These are phyloP conservation scores for Palythoa grandis DNA, from an alignment of 92 coral and sea anemone genomes.

Conservation along the genomic window DNA sequence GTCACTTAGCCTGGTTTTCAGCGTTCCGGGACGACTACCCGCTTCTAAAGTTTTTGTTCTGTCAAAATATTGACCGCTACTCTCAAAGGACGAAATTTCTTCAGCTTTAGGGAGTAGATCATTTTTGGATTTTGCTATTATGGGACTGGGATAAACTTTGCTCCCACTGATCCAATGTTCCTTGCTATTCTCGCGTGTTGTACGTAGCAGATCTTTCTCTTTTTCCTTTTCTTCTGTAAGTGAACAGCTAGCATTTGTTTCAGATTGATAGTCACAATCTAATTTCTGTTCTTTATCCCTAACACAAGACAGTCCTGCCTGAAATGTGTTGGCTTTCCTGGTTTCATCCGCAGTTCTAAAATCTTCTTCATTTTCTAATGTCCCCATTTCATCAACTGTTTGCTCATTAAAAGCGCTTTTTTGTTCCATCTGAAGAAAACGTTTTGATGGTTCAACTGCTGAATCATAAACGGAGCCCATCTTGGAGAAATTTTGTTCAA, in stretches of 20 bases:
- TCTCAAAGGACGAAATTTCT: background rate
- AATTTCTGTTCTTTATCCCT: background rate
- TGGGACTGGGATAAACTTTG: background rate
- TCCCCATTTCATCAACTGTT: background rate
- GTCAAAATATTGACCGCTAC: background rate
- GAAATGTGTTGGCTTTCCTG: background rate
- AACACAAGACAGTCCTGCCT: background rate
- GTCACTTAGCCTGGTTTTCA: conserved; percentile 9
- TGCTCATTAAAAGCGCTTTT: background rate
- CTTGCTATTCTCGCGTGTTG: background rate
- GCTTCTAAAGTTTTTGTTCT: background rate
- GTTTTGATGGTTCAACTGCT: background rate
- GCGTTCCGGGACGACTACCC: background rate
- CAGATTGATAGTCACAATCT: background rate
- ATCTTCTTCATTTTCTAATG: background rate
- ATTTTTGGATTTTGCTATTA: background rate
- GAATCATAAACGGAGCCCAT: background rate
- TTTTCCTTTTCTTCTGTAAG: background rate
- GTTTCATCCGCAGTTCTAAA: background rate
- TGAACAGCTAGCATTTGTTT: background rate
- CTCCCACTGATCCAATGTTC: background rate
- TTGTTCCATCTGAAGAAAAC: background rate
- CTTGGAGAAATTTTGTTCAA: background rate
- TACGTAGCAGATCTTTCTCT: background rate
- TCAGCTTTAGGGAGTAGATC: background rate